Evolutionary conservation across 2,113 vertebrate species (phyloP).

Genomic region (Eolophus roseicapilla): DNA sequence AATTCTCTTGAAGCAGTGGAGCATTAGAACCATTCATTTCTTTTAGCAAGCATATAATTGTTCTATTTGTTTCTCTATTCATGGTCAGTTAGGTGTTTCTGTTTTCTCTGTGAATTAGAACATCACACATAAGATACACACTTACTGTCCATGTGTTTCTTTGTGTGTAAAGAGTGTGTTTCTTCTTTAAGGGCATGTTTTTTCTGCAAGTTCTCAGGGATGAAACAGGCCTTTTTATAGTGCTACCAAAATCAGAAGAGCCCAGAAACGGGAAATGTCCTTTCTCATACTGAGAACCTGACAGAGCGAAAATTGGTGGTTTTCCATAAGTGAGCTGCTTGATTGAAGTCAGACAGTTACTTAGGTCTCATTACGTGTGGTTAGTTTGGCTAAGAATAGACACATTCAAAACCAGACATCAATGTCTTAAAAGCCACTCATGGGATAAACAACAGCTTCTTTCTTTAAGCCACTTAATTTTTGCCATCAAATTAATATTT

Average conservation of each 20-base stretch:
- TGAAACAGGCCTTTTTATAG: background rate
- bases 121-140: background rate
- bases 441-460: slow-evolving; percentile 78
- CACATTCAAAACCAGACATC: slow-evolving; percentile 71
- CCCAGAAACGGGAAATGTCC: background rate
- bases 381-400: slow-evolving; percentile 78
- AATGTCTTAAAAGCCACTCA: slow-evolving; percentile 77
- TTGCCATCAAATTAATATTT: slow-evolving; percentile 87
- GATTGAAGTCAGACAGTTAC: slow-evolving; percentile 68
- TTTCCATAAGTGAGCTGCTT: slow-evolving; percentile 37
- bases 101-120: background rate
- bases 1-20: background rate
- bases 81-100: slow-evolving; percentile 11
- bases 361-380: slow-evolving; percentile 83
- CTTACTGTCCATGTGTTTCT: background rate
- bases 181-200: background rate
- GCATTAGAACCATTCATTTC: background rate
- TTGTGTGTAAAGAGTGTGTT: background rate
- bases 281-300: background rate
- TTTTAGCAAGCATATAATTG: background rate
- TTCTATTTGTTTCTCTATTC: background rate
- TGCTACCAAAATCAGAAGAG: background rate
- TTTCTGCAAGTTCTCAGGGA: background rate
- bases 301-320: slow-evolving; percentile 18
- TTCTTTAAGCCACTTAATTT: slow-evolving; percentile 84